Evolutionary conservation across 1,140 invertebrate species (phyloP).

Genomic region (Sipha flava): DNA sequence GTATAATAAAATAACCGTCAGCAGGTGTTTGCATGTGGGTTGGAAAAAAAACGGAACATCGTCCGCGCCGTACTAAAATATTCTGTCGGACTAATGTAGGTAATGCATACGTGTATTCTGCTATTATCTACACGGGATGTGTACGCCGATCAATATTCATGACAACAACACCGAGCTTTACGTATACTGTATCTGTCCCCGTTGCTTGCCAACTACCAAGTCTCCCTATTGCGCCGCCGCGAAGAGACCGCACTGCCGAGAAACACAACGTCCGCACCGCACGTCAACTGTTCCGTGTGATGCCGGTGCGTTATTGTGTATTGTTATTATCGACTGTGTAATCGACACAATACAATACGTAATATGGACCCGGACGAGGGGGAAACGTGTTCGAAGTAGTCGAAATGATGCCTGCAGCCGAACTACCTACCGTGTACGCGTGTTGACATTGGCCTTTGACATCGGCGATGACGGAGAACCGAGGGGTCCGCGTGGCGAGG

Average conservation of each 20-base stretch:
- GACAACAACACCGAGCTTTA: not conserved
- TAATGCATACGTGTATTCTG: too few relatives aligned
- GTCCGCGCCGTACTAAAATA: not conserved
- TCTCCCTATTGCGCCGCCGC: too few relatives aligned
- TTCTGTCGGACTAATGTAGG: too few relatives aligned
- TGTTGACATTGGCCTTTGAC: conserved; percentile 15
- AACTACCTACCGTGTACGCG: not conserved
- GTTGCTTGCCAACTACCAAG: too few relatives aligned
- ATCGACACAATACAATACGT: not conserved
- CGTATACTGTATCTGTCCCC: not conserved
- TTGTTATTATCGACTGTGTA: not conserved
- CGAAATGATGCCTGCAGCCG: not conserved
- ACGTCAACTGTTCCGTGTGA: not conserved
- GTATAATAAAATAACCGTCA: not conserved
- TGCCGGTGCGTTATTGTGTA: not conserved
- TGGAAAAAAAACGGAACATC: not conserved
- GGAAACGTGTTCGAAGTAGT: too few relatives aligned
- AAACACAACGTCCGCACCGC: too few relatives aligned
- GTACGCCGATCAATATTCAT: not conserved
- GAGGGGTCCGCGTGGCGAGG: not conserved
- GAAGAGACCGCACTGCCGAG: too few relatives aligned
- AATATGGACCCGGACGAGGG: not conserved
- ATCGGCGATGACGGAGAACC: not conserved
- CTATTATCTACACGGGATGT: too few relatives aligned
- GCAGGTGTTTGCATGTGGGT: conserved; percentile 23